Evolutionary conservation across 2,113 vertebrate species (phyloP), one percentile per base, ranked within the genome.

Genomic region (Sturnira hondurensis): DNA sequence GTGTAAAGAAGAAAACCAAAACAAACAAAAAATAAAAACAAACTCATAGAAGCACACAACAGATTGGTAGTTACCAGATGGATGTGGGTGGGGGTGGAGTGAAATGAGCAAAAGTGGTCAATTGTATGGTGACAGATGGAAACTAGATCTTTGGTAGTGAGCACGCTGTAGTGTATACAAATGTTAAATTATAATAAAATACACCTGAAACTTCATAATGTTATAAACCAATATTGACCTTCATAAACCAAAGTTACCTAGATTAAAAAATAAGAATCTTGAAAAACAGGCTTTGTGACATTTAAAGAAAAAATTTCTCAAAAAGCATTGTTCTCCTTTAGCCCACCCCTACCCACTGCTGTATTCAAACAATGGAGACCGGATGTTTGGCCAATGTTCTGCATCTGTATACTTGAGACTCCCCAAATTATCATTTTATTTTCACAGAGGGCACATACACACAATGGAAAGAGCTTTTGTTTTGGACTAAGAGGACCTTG

Each of bases 351-450:
- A 43, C 77, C 58, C 33, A 43, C n/a, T n/a, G n/a, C n/a, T 65
- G n/a, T 43, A 8, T 28, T n/a, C 45, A 93, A 45, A 96, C 67
- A 94, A 96, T 50, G 71, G 82, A 93, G 47, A 74, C 45, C 85
- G 86, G 67, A 74, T 80, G 56, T 94, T 91, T 91, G 70, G 33
- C 50, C 82, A 91, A 1, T n/a, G n/a, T 89, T 89, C 22, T 84
- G n/a, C 50, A 41, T 93, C 28, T 83, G 19, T 84, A 45, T n/a
- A 65, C 47, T 65, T 65, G 45, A 86, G 81, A 89, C n/a, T 77
- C 54, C 41, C 36, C 90, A 71, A 28, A 87, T 22, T 47, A 15
- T 70, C 74, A 88, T 77, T 91, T 82, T 61, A 73, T 52, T 96
- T 76, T 78, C 58, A 86, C n/a, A 93, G n/a, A 92, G 86, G 65